Conservation (phyloP, 1,140 invertebrate genomes). For the Eumaeus atala region DNA sequence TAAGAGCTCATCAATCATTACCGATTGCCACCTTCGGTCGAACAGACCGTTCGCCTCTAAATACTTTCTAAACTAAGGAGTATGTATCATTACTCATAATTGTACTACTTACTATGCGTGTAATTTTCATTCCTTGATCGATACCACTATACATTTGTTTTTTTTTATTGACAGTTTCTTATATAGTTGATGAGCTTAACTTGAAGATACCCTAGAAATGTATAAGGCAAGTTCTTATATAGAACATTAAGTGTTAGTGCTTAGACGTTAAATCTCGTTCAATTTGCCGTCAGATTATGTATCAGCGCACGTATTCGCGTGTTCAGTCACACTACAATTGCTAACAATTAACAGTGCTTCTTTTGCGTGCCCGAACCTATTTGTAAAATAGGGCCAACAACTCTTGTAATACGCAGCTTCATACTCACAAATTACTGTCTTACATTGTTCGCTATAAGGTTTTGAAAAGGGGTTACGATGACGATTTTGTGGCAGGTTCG, state of each 20-base stretch:
- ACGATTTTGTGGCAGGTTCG: too few species aligned
- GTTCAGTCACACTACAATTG: slow-evolving; percentile 56
- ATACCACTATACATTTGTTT: too few species aligned
- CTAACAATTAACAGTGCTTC: slow-evolving; percentile 65
- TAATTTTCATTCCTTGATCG: too few species aligned
- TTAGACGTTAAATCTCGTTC: slow-evolving; percentile 4
- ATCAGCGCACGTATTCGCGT: slow-evolving; percentile 40
- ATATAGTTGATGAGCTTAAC: too few species aligned
- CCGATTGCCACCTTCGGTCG: slow-evolving; percentile 40
- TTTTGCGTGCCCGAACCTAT: slow-evolving; percentile 57
- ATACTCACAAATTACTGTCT: slow-evolving; percentile 5
- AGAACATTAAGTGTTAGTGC: too few species aligned
- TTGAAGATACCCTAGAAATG: too few species aligned
- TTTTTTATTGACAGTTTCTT: too few species aligned
- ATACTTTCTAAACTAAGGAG: slow-evolving; percentile 53
- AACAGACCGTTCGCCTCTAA: slow-evolving; percentile 41
- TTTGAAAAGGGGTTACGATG: too few species aligned
- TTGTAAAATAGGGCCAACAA: slow-evolving; percentile 57
- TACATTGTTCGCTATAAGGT: not conserved
- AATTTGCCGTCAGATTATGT: slow-evolving; percentile 14
- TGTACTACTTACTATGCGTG: slow-evolving; percentile 25
- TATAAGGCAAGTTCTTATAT: too few species aligned
- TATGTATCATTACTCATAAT: slow-evolving; percentile 35
- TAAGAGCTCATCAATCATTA: slow-evolving; percentile 57
- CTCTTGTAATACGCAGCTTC: slow-evolving; percentile 16